Evolutionary conservation across 2,797 vertebrate species (phyloP), one percentile per base, ranked within the genome.

Genomic region (Microcaecilia unicolor): DNA sequence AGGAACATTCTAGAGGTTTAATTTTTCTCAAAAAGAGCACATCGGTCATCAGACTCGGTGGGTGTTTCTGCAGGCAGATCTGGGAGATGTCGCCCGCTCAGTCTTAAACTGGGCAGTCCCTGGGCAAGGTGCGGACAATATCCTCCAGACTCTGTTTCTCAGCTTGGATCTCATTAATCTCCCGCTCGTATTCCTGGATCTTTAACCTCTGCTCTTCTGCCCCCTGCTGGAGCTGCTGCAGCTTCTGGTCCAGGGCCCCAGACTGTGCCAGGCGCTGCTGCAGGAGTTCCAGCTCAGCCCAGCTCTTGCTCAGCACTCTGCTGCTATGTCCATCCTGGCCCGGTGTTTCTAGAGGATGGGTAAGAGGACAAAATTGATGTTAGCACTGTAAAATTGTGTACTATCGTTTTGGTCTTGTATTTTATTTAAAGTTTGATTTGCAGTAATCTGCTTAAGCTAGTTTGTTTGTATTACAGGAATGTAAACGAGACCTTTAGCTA

Each of bases 111-210:
- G 79, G 73, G 50, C 93, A 97, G 42, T 74, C 70, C 53, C 70
- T 30, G 0, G 93, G 93, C 55, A 97, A 70, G 53, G 80, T 89
- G 18, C 44, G 67, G 41, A 81, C 70, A 23, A 97, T 92, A 72
- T 91, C 87, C 56, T 83, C 81, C 62, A 97, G 55, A 68, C 89
- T 94, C 64, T 64, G 61, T 57, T 87, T 88, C 71, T 97, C 89
- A 0, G 83, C 76, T 2, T 8, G 61, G 61, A 96, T 88, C 69
- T 92, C 88, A 7, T 71, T 71, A 3, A 97, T 69, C 64, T 90
- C 85, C 0, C 53, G 77, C 22, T 97, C 86, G 0, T 93, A 78
- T 1, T 45, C 59, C 28, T 67, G 72, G 58, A 95, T 74, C 32
- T 72, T 78, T 32, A 67, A 67, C 43, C 45, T 58, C 56, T 97